Evolutionary conservation across 92 coral and sea anemone genomes (phyloP), one percentile per base, ranked within the genome.

Genomic region (Virgularia gustaviana): DNA sequence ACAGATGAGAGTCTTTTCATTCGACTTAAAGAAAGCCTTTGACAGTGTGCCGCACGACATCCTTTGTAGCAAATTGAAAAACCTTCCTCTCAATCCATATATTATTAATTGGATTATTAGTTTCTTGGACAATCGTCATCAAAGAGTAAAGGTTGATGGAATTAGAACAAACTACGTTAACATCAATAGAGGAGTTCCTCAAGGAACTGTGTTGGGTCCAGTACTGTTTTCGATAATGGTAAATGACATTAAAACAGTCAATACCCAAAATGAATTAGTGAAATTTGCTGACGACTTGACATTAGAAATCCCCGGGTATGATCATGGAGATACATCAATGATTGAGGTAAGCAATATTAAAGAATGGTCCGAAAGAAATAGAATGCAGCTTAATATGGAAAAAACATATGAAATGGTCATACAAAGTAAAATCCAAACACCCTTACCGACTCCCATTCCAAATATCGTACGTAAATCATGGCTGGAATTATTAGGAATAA

Each of bases 121-220:
- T 38, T 71, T 57, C 18, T 35, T 70, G 3, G 36, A 60, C 31
- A 37, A 78, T 23, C 27, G 79, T 29, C 34, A 72, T 60, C 84
- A 80, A 36, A 49, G 85, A 73, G 85, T 80, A 3, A 59, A 56
- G 24, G 83, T 71, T 23, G 83, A 79, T 44, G 83, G 72, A 19
- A 19, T 58, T 12, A 22, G 61, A 25, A 71, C 79, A 39, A 61
- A 79, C 49, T 70, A 23, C 49, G 60, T 70, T 10, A 59, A 55
- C 32, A 78, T 78, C 47, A 67, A 77, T 38, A n/a, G 65, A 63
- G 79, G 82, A 36, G 78, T 65, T 42, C 78, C 82, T 11, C 60
- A 78, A 28, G 58, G 59, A 22, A 78, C 78, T n/a, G 78, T 78
- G 9, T 57, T 79, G 36, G 79, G 78, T 33, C 64, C 72, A 29